A percentile compares a stretch with the other conserved stretches of the same genome.
These are phyloP conservation scores for Ichneumoninae sp. DNA, from an alignment of 2,888 invertebrate species.

Conservation along the genomic window DNA sequence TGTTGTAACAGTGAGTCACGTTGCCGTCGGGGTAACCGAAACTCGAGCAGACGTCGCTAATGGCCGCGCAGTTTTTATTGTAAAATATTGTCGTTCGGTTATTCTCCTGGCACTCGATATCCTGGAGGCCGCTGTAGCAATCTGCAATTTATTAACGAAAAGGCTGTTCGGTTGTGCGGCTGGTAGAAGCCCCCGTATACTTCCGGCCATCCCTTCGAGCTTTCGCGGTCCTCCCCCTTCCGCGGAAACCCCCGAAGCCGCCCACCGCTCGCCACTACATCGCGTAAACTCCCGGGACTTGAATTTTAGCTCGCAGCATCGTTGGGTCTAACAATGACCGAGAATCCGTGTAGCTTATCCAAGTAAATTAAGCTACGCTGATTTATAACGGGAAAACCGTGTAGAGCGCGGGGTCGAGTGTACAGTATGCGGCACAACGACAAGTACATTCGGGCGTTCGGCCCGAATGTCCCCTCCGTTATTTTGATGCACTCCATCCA, in stretches of 20 bases:
- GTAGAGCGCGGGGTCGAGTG: background rate
- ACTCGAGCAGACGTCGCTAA: conserved; percentile 85
- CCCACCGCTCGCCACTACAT: conserved; percentile 31
- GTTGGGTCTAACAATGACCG: conserved; percentile 62
- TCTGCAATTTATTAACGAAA: conserved; percentile 82
- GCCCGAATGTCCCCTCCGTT: background rate
- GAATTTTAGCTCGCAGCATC: conserved; percentile 49
- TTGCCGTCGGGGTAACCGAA: conserved; percentile 83
- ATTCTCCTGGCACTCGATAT: conserved; percentile 85
- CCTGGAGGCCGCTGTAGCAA: conserved; percentile 89
- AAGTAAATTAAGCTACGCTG: conserved; percentile 51
- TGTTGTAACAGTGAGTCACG: conserved; percentile 84
- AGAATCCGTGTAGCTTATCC: conserved; percentile 52
- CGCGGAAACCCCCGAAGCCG: background rate
- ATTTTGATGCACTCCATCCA: background rate
- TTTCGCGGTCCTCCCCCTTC: background rate
- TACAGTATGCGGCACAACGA: background rate
- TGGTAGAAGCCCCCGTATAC: background rate
- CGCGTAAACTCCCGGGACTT: conserved; percentile 56
- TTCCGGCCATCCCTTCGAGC: background rate
- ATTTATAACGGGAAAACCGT: conserved; percentile 37
- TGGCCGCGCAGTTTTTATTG: conserved; percentile 85
- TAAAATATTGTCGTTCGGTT: conserved; percentile 85
- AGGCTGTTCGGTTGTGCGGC: conserved; percentile 18
- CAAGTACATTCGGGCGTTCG: background rate